phyloP scores from a whole-genome alignment of 1,140 invertebrate species.

The Pseudomyrmex concolor region DNA sequence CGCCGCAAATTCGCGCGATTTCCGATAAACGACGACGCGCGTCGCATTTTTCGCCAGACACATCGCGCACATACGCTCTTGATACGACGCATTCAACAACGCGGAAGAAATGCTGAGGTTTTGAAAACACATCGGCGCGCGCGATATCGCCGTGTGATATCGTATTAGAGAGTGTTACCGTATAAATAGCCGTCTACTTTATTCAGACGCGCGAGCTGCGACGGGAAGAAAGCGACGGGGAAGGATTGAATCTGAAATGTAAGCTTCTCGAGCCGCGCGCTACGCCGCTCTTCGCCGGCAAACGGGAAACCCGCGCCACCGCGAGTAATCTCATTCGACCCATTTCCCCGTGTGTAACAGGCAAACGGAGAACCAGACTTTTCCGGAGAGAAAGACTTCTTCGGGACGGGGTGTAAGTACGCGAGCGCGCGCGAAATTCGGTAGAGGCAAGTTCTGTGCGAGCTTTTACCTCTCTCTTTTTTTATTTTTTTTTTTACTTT shows the following conservation, averaged over 20 bases:
- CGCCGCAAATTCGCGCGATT: background rate
- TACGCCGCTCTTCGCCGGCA: conserved; percentile 34
- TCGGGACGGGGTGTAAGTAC: conserved; percentile 18
- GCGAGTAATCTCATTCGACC: conserved; percentile 59
- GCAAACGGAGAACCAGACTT: conserved; percentile 61
- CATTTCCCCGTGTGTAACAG: conserved; percentile 69
- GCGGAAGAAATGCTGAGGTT: conserved; percentile 15
- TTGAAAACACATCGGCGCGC: conserved; percentile 27
- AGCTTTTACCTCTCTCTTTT: background rate
- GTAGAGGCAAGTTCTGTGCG: conserved; percentile 29
- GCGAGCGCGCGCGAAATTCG: conserved; percentile 44
- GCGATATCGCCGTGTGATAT: conserved; percentile 24
- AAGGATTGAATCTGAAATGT: conserved; percentile 55
- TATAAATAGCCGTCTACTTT: conserved; percentile 60
- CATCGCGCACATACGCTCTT: background rate
- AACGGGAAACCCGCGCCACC: conserved; percentile 53
- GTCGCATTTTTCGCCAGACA: background rate
- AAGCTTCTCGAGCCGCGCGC: conserved; percentile 21
- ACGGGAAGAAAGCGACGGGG: conserved; percentile 4
- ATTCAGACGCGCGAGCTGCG: conserved; percentile 34
- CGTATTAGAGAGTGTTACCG: conserved; percentile 39
- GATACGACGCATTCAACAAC: background rate
- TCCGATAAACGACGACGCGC: background rate
- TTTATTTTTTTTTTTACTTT: background rate
- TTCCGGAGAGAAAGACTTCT: conserved; percentile 62